Conservation (phyloP, 1,140 invertebrate species). For the Philotrypesis tridentata region DNA sequence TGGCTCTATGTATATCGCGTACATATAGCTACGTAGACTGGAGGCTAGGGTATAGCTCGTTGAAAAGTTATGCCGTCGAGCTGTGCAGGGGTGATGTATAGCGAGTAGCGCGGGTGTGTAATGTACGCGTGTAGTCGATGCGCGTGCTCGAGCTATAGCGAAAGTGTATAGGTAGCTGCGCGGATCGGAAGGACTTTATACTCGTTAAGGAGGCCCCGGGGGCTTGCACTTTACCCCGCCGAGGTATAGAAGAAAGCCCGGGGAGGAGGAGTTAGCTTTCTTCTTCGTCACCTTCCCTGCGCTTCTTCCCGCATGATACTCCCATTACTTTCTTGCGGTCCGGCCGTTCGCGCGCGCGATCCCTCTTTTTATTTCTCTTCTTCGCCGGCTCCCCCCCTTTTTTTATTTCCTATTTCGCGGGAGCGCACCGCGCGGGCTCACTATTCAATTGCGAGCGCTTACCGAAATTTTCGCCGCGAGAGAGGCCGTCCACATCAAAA, state of each 20-base stretch:
- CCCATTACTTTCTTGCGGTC: constrained; percentile 26
- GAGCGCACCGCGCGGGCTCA: neutral
- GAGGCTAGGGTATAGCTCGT: constrained; percentile 35
- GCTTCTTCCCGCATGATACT: neutral
- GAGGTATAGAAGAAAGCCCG: constrained; percentile 15
- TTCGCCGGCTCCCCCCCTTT: constrained; percentile 15
- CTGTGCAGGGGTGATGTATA: neutral
- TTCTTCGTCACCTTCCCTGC: constrained; percentile 5
- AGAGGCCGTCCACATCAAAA: too few species aligned
- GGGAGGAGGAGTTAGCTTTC: neutral
- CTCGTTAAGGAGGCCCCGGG: constrained; percentile 44
- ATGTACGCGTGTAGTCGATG: neutral
- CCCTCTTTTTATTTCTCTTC: constrained; percentile 20
- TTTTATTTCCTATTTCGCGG: neutral
- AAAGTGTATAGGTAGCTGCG: neutral
- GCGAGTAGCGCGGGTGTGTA: neutral
- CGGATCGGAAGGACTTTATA: constrained; percentile 45
- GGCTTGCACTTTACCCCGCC: constrained; percentile 36
- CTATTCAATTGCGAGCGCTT: neutral
- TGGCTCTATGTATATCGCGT: constrained; percentile 1
- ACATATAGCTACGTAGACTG: too few species aligned
- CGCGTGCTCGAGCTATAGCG: neutral
- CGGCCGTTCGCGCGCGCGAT: neutral
- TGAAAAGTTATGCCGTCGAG: constrained; percentile 34
- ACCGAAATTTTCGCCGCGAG: neutral